Percentiles rank a stretch among this genome's conserved stretches.
phyloP scores from a whole-genome alignment of 1,140 invertebrate species.

The Atta cephalotes region DNA sequence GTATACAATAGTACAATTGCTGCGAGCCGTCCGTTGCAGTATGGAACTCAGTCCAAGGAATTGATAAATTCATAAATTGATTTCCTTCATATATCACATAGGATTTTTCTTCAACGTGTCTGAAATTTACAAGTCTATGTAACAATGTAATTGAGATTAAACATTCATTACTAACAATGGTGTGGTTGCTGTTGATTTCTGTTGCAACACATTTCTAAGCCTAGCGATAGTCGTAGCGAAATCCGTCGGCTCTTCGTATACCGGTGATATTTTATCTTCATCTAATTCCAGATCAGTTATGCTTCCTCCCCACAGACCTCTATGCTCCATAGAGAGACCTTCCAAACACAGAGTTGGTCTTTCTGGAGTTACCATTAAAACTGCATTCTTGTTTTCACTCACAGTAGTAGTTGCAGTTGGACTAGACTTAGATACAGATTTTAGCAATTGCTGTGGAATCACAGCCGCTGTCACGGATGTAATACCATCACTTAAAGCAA shows the following conservation, averaged over 20 bases:
- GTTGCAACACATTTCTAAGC: slow-evolving; percentile 89
- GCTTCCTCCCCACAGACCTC: slow-evolving; percentile 81
- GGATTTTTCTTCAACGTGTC: slow-evolving; percentile 82
- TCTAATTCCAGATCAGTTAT: slow-evolving; percentile 78
- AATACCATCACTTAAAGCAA: slow-evolving; percentile 79
- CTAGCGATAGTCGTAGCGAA: slow-evolving; percentile 91
- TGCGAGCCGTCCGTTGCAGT: slow-evolving; percentile 83
- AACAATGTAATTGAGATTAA: neutral
- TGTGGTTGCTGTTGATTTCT: slow-evolving; percentile 87
- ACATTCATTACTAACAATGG: slow-evolving; percentile 77
- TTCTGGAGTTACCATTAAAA: slow-evolving; percentile 50
- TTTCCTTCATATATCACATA: slow-evolving; percentile 79
- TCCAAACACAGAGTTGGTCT: slow-evolving; percentile 77
- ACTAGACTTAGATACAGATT: slow-evolving; percentile 59
- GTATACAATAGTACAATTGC: slow-evolving; percentile 84
- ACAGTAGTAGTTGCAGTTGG: slow-evolving; percentile 32
- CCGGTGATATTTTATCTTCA: slow-evolving; percentile 85
- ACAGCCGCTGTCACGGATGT: slow-evolving; percentile 81
- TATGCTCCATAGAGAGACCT: slow-evolving; percentile 77
- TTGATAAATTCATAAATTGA: slow-evolving; percentile 81
- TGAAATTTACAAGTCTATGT: slow-evolving; percentile 62
- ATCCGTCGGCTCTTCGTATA: slow-evolving; percentile 91
- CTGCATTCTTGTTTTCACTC: slow-evolving; percentile 35
- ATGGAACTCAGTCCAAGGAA: slow-evolving; percentile 83
- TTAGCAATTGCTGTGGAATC: slow-evolving; percentile 79